These are phyloP conservation scores for Noctua janthina DNA, from an alignment of 2,888 invertebrate genomes.

Conservation along the genomic window DNA sequence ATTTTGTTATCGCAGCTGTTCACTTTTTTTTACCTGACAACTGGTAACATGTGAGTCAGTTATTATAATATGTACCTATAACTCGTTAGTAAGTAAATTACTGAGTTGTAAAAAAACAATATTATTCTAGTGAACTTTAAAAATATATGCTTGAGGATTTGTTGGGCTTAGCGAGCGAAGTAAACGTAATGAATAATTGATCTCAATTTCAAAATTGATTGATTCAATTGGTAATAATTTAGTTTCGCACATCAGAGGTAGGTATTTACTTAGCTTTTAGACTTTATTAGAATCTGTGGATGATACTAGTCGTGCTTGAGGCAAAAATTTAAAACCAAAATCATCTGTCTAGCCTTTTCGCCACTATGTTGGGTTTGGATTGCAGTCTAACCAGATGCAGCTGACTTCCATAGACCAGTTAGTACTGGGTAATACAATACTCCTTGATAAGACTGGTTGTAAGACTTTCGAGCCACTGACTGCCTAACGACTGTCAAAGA, in stretches of 20 bases:
- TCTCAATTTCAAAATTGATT: too few relatives aligned
- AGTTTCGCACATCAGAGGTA: not conserved
- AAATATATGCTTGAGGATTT: not conserved
- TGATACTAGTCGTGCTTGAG: not conserved
- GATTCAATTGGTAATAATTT: not conserved
- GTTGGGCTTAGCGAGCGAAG: too few relatives aligned
- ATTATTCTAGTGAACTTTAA: not conserved
- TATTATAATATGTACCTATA: not conserved
- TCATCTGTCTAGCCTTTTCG: not conserved
- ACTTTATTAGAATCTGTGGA: not conserved
- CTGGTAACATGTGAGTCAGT: not conserved
- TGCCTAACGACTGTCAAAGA: not conserved
- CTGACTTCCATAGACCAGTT: not conserved
- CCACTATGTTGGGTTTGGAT: too few relatives aligned
- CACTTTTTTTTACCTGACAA: not conserved
- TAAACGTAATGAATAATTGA: not conserved
- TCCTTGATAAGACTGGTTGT: not conserved
- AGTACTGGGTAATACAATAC: not conserved
- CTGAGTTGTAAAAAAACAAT: not conserved
- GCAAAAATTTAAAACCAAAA: too few relatives aligned
- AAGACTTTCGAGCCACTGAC: not conserved
- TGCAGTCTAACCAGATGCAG: too few relatives aligned
- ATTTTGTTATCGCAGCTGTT: not conserved
- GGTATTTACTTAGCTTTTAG: too few relatives aligned
- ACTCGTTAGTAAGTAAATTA: not conserved